These are phyloP conservation scores for Dryobota labecula DNA, from an alignment of 2,888 invertebrate species.

Conservation along the genomic window DNA sequence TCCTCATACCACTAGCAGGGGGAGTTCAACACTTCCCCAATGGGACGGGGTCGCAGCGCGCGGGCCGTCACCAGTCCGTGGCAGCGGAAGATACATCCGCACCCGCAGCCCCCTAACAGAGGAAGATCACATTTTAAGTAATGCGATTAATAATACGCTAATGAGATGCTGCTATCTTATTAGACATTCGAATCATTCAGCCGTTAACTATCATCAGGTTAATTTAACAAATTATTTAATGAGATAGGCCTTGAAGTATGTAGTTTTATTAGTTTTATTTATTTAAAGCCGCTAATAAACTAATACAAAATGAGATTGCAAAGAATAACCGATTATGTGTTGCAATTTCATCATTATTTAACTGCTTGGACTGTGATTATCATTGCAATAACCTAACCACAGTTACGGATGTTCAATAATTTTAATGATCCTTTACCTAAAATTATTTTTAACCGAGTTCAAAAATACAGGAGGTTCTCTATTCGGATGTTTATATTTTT, in stretches of 20 bases:
- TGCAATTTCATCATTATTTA: conserved; percentile 18
- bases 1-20: too few relatives aligned
- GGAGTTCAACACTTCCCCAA: too few relatives aligned
- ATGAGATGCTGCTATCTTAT: background rate
- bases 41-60: too few relatives aligned
- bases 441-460: too few relatives aligned
- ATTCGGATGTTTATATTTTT: too few relatives aligned
- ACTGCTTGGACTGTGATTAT: background rate
- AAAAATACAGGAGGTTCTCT: too few relatives aligned
- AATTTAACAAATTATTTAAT: background rate
- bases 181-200: background rate
- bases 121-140: too few relatives aligned
- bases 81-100: too few relatives aligned
- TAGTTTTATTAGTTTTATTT: background rate
- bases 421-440: background rate
- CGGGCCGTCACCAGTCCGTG: too few relatives aligned
- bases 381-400: background rate
- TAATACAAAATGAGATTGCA: conserved; percentile 15
- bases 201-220: background rate
- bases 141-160: too few relatives aligned
- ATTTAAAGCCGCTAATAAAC: background rate
- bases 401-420: conserved; percentile 9
- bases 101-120: too few relatives aligned
- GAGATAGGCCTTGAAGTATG: background rate
- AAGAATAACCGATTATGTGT: background rate